Percentiles rank a stretch among this genome's conserved stretches.
phyloP scores from a whole-genome alignment of 2,888 invertebrate species.

The Tetranychus truncatus region DNA sequence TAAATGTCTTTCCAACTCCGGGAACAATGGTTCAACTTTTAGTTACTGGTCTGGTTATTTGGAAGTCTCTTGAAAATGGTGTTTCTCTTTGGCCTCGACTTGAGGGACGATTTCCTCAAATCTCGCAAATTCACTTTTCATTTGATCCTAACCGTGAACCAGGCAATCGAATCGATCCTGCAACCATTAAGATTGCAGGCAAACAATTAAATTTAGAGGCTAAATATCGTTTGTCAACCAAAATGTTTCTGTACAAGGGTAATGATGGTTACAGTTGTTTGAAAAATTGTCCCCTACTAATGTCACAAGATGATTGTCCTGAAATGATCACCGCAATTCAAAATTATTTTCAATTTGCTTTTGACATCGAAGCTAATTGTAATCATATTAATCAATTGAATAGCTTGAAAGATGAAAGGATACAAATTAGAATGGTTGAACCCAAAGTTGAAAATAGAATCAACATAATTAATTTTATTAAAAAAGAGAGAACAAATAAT shows the following conservation, averaged over 20 bases:
- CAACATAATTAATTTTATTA: no score
- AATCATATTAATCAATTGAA: neutral
- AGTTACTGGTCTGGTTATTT: constrained; percentile 46
- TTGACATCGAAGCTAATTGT: neutral
- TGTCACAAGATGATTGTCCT: constrained; percentile 66
- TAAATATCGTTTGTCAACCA: constrained; percentile 56
- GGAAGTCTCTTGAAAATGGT: constrained; percentile 59
- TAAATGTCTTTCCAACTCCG: constrained; percentile 63
- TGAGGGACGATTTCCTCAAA: constrained; percentile 62
- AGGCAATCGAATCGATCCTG: constrained; percentile 49
- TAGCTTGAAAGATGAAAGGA: neutral
- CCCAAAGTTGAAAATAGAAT: no score
- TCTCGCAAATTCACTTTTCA: constrained; percentile 40
- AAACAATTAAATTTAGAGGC: constrained; percentile 50
- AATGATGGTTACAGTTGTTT: constrained; percentile 70
- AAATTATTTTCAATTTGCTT: constrained; percentile 53
- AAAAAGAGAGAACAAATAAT: no score
- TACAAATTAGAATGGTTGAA: neutral
- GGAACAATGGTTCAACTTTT: constrained; percentile 61
- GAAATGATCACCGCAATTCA: constrained; percentile 63
- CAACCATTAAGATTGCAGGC: constrained; percentile 61
- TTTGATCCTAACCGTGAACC: constrained; percentile 42
- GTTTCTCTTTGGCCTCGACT: constrained; percentile 67
- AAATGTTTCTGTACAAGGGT: constrained; percentile 57
- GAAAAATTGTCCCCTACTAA: constrained; percentile 51